A percentile compares a stretch with the other conserved stretches of the same genome.
Conservation (phyloP, 2,888 invertebrate genomes). For the Nasonia oneida region DNA sequence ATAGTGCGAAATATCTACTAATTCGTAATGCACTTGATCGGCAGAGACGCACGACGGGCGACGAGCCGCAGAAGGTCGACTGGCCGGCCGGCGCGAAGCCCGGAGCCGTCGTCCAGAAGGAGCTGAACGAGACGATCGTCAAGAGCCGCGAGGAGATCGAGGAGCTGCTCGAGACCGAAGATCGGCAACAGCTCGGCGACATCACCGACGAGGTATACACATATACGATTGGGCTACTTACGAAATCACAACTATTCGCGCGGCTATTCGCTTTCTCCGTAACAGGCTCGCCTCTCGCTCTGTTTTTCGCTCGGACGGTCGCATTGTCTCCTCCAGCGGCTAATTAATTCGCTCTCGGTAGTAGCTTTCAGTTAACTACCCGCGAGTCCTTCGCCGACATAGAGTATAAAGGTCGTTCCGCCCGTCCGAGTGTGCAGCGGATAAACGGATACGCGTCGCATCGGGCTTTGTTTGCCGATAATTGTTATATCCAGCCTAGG, state of each 20-base stretch:
- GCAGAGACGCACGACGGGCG: slow-evolving; percentile 80
- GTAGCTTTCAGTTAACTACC: not conserved
- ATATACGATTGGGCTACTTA: too few relatives aligned
- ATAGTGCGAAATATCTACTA: too few relatives aligned
- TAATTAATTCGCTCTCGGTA: too few relatives aligned
- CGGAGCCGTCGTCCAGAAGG: slow-evolving; percentile 88
- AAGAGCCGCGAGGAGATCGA: slow-evolving; percentile 91
- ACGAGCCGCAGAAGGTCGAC: slow-evolving; percentile 76
- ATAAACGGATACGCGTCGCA: not conserved
- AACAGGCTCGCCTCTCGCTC: too few relatives aligned
- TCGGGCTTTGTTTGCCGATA: not conserved
- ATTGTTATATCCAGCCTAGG: not conserved
- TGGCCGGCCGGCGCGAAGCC: slow-evolving; percentile 74
- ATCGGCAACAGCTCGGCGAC: slow-evolving; percentile 90
- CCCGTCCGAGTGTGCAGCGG: not conserved
- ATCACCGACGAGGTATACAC: slow-evolving; percentile 86
- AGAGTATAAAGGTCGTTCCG: not conserved
- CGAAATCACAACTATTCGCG: too few relatives aligned
- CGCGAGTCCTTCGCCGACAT: too few relatives aligned
- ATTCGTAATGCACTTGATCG: not conserved
- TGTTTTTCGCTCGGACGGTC: too few relatives aligned
- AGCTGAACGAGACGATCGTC: slow-evolving; percentile 89
- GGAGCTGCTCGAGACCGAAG: slow-evolving; percentile 90
- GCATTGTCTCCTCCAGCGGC: too few relatives aligned
- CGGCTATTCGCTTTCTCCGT: too few relatives aligned